These are phyloP conservation scores for Ochotona curzoniae DNA, from an alignment of 2,113 vertebrate species.

Conservation along the genomic window DNA sequence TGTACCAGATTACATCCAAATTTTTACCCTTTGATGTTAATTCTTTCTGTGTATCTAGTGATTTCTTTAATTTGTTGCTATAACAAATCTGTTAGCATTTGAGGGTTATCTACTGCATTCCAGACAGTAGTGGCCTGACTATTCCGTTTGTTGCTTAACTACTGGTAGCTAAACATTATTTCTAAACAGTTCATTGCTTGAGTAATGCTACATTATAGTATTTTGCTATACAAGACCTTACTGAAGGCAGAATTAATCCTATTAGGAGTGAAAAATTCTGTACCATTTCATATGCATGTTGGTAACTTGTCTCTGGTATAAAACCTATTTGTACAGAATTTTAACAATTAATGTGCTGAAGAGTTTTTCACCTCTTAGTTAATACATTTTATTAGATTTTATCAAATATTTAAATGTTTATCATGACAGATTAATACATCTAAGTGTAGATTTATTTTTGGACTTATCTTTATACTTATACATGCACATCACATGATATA, in stretches of 20 bases:
- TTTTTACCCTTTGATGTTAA: conserved; percentile 53
- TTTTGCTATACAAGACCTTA: neutral
- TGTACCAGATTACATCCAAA: conserved; percentile 46
- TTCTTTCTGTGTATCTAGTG: neutral
- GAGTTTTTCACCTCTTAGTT: neutral
- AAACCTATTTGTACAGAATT: neutral
- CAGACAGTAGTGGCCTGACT: neutral
- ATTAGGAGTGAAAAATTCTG: conserved; percentile 15
- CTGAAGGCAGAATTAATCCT: neutral
- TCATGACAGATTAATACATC: neutral
- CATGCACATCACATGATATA: neutral
- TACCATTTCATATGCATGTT: neutral
- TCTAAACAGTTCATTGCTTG: neutral
- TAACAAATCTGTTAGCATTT: conserved; percentile 37
- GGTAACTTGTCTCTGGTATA: neutral
- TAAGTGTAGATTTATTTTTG: neutral
- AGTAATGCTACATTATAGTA: neutral
- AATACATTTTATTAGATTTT: neutral
- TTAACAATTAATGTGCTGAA: neutral
- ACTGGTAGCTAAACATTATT: neutral
- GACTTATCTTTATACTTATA: neutral
- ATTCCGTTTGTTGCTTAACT: conserved; percentile 24
- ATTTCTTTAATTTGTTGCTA: conserved; percentile 67
- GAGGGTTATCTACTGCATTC: neutral
- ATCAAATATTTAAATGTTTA: neutral